A percentile compares a stretch with the other conserved stretches of the same genome.
Evolutionary conservation across 2,113 vertebrate species (phyloP).

Genomic region (Arenaria interpres): DNA sequence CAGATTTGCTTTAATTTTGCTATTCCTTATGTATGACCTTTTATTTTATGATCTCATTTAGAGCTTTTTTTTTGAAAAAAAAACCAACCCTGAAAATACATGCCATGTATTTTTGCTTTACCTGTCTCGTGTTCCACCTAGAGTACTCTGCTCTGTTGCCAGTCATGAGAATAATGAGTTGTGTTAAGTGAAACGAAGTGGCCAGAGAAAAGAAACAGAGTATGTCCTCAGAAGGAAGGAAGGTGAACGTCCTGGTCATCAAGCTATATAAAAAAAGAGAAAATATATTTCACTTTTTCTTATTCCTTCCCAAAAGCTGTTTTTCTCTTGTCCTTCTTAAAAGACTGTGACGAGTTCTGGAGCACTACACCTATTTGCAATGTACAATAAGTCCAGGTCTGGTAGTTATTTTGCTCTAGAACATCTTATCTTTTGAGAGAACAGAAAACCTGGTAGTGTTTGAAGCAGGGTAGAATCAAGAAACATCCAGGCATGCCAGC

Average conservation of each 20-base stretch:
- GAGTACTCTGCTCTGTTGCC: not conserved
- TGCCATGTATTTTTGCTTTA: not conserved
- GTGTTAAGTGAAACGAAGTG: not conserved
- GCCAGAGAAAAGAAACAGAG: not conserved
- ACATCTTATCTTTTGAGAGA: not conserved
- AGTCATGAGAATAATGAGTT: not conserved
- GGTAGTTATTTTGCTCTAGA: not conserved
- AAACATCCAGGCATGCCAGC: not conserved
- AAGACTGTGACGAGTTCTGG: not conserved
- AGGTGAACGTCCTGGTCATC: not conserved
- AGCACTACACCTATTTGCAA: not conserved
- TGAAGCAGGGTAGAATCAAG: not conserved
- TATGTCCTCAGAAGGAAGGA: not conserved
- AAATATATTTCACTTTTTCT: not conserved
- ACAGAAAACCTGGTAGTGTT: not conserved
- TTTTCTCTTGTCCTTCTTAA: not conserved
- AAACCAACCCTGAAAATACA: not conserved
- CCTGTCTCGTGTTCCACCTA: not conserved
- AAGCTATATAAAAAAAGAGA: not conserved
- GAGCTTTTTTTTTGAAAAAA: not conserved
- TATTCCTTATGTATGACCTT: not conserved
- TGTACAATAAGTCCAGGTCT: not conserved
- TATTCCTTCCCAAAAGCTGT: not conserved
- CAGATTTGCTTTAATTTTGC: not conserved
- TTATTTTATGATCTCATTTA: not conserved